phyloP scores from a whole-genome alignment of 37 sponge, comb jelly and placozoan genomes.

The Corticium candelabrum region DNA sequence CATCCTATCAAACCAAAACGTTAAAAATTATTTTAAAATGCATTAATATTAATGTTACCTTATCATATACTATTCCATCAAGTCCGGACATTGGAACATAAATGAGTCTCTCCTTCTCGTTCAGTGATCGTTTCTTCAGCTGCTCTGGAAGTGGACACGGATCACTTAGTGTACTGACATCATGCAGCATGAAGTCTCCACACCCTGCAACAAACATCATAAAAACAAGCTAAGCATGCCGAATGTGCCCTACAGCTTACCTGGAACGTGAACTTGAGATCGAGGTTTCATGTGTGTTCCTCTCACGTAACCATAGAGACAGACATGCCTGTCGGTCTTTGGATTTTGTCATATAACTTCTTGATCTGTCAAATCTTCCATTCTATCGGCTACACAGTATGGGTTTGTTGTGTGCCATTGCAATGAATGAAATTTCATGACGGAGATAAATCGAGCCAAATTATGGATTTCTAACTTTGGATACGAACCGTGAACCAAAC shows the following conservation, averaged over 20 bases:
- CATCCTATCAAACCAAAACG: constrained; percentile 47
- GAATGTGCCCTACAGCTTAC: constrained; percentile 9
- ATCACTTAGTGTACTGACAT: constrained; percentile 61
- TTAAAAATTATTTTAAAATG: neutral
- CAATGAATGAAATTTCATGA: constrained; percentile 81
- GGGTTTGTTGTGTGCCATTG: constrained; percentile 75
- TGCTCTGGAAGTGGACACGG: constrained; percentile 90
- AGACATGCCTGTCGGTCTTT: constrained; percentile 63
- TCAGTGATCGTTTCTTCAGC: constrained; percentile 69
- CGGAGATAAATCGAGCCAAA: constrained; percentile 89
- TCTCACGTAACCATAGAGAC: constrained; percentile 86
- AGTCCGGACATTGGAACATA: constrained; percentile 96
- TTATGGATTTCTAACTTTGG: constrained; percentile 81
- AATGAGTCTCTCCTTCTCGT: constrained; percentile 72
- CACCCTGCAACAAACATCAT: constrained; percentile 37
- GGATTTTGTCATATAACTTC: constrained; percentile 36
- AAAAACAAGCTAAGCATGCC: too few relatives aligned
- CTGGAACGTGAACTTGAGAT: constrained; percentile 80
- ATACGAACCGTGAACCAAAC: constrained; percentile 70
- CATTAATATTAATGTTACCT: constrained; percentile 43
- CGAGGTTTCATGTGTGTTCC: constrained; percentile 49
- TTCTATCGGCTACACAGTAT: constrained; percentile 70
- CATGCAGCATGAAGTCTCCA: constrained; percentile 68
- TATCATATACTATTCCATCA: constrained; percentile 88
- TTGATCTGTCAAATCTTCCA: constrained; percentile 83